Conservation (phyloP, 2,797 vertebrate species). For the Eupleurogrammus muticus region DNA sequence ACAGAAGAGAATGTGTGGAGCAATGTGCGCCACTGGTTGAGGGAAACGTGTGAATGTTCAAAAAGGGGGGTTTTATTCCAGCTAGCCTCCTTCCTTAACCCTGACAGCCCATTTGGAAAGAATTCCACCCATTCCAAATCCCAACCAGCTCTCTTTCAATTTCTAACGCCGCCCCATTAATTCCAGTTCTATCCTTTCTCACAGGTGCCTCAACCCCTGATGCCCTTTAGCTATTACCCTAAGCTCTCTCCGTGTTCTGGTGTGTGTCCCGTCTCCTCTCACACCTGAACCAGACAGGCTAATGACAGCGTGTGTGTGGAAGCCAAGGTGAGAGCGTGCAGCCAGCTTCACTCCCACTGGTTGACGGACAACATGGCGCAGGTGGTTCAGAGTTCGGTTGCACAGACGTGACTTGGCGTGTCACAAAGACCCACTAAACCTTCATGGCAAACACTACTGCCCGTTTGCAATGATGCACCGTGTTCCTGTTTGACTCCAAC, state of each 20-base stretch:
- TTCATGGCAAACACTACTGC: slow-evolving; percentile 2
- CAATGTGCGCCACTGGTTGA: slow-evolving; percentile 36
- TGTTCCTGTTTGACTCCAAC: slow-evolving; percentile 1
- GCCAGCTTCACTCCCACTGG: neutral
- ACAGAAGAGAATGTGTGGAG: slow-evolving; percentile 58
- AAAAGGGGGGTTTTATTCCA: slow-evolving; percentile 52
- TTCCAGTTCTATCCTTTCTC: slow-evolving; percentile 13
- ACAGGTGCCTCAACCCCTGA: slow-evolving; percentile 42
- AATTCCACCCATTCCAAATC: slow-evolving; percentile 24
- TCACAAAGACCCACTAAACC: slow-evolving; percentile 34
- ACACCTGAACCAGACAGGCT: slow-evolving; percentile 54
- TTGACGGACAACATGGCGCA: slow-evolving; percentile 8
- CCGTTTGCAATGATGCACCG: neutral
- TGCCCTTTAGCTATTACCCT: slow-evolving; percentile 36
- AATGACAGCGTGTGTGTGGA: slow-evolving; percentile 52
- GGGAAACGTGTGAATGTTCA: slow-evolving; percentile 66
- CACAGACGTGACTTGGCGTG: neutral
- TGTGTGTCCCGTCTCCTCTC: slow-evolving; percentile 47
- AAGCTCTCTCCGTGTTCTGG: slow-evolving; percentile 47
- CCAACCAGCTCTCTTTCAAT: slow-evolving; percentile 27
- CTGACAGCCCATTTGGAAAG: slow-evolving; percentile 42
- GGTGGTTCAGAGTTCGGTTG: neutral
- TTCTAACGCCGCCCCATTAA: slow-evolving; percentile 28
- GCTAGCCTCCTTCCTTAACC: slow-evolving; percentile 40
- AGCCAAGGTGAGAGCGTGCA: slow-evolving; percentile 55